A percentile compares a stretch with the other conserved stretches of the same genome.
phyloP scores from a whole-genome alignment of 2,797 vertebrate species.

The Leucoraja ocellata region DNA sequence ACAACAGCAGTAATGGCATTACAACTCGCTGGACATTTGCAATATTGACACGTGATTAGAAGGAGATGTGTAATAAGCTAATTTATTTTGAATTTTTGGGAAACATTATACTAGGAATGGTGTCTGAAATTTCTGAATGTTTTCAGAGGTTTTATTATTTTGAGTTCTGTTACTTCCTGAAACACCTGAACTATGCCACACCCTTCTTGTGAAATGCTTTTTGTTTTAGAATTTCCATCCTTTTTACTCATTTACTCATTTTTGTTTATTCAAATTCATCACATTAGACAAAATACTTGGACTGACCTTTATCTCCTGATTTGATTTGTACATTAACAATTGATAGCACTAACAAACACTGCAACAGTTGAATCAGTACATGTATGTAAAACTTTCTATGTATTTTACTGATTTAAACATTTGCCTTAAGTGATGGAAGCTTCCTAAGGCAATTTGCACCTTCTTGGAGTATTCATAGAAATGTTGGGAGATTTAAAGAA shows the following conservation, averaged over 20 bases:
- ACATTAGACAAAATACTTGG: slow-evolving; percentile 10
- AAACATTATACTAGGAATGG: slow-evolving; percentile 51
- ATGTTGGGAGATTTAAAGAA: slow-evolving; percentile 52
- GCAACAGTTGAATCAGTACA: slow-evolving; percentile 48
- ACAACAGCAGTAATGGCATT: slow-evolving; percentile 59
- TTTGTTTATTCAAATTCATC: slow-evolving; percentile 19
- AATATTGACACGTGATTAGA: slow-evolving; percentile 21
- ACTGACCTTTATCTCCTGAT: not conserved
- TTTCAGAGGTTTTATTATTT: slow-evolving; percentile 53
- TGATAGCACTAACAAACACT: slow-evolving; percentile 24
- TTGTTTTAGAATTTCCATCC: slow-evolving; percentile 13
- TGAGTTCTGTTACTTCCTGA: slow-evolving; percentile 46
- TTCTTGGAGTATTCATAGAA: slow-evolving; percentile 48
- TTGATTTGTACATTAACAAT: slow-evolving; percentile 22
- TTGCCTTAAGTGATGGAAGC: slow-evolving; percentile 72
- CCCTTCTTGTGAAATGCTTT: not conserved
- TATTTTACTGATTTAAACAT: slow-evolving; percentile 66
- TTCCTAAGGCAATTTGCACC: slow-evolving; percentile 81
- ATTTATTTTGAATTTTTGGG: slow-evolving; percentile 58
- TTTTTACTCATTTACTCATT: slow-evolving; percentile 16
- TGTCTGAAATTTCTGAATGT: not conserved
- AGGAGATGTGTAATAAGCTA: slow-evolving; percentile 43
- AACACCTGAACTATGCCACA: not conserved
- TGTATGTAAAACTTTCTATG: slow-evolving; percentile 51
- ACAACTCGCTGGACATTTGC: slow-evolving; percentile 35